Evolutionary conservation across 2,888 invertebrate genomes (phyloP), one percentile per base, ranked within the genome.

Genomic region (Hylaea fasciaria): DNA sequence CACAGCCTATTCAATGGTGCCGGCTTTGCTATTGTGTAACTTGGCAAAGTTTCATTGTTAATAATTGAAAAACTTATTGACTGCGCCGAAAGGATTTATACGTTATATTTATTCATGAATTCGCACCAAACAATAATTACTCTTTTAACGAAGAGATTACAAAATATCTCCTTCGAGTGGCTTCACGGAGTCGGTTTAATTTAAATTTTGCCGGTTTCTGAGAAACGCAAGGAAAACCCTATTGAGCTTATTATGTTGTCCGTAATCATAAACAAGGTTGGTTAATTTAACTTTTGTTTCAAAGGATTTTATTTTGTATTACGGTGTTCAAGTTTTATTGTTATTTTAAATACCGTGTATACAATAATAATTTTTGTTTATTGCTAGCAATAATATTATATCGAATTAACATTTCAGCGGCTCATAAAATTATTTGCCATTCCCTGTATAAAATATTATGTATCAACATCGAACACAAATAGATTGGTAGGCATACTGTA

Each of bases 51-150:
- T 74, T 69, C 67, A 63, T 65, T 74, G 66, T 68, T 74, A 72
- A 73, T 80, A 80, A 80, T 80, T 78, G 75, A 77, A 80, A 79
- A 80, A 79, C 73, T 80, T 79, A 77, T 78, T 76, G 80, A 76
- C 75, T 75, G 63, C 65, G 64, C 59, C 60, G 55, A 76, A 75
- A 74, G 64, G 71, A 64, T 69, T 70, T 69, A 64, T 63, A 56
- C 45, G 53, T 61, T 62, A 69, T 69, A 65, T 69, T 69, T 68
- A 69, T 70, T 72, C 66, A 69, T 64, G 65, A 66, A 51, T 45
- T 65, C 53, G 37, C 47, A 64, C 53, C 40, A 56, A 13, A n/a
- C n/a, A n/a, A 64, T 22, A 67, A 64, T 64, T 59, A 60, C 52
- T 48, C 40, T 57, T 62, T 60, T 57, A 57, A 60, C 59, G 59